A percentile compares a stretch with the other conserved stretches of the same genome.
These are phyloP conservation scores for Microtus oregoni DNA, from an alignment of 2,113 vertebrate species.

Conservation along the genomic window DNA sequence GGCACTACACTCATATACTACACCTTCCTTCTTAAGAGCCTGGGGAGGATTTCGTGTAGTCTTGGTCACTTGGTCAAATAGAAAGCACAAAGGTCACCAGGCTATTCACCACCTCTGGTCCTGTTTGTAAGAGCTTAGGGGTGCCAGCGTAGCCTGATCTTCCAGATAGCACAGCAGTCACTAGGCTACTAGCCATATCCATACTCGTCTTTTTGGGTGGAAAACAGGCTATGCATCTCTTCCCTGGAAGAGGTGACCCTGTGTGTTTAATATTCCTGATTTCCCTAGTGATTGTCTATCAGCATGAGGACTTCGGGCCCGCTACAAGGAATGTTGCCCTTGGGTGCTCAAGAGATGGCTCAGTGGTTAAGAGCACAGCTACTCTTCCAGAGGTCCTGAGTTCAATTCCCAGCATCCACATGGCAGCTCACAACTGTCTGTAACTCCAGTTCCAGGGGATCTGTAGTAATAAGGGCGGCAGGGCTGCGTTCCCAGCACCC, in stretches of 20 bases:
- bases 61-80: neutral
- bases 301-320: neutral
- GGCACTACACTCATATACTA: neutral
- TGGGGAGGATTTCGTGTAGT: too few relatives aligned
- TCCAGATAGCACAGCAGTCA: neutral
- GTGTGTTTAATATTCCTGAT: neutral
- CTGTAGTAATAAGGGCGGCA: too few relatives aligned
- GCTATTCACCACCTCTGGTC: neutral
- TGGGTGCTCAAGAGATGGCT: neutral
- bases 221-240: neutral
- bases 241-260: neutral
- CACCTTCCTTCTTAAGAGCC: neutral
- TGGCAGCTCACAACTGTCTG: too few relatives aligned
- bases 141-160: neutral
- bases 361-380: too few relatives aligned
- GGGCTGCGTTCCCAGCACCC: too few relatives aligned
- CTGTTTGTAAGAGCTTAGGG: neutral
- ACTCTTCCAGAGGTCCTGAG: too few relatives aligned
- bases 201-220: neutral
- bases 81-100: neutral
- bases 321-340: neutral
- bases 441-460: too few relatives aligned
- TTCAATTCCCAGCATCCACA: too few relatives aligned
- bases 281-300: neutral
- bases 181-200: neutral